These are phyloP conservation scores for Scomber scombrus DNA, from an alignment of 2,113 vertebrate species.

Conservation along the genomic window DNA sequence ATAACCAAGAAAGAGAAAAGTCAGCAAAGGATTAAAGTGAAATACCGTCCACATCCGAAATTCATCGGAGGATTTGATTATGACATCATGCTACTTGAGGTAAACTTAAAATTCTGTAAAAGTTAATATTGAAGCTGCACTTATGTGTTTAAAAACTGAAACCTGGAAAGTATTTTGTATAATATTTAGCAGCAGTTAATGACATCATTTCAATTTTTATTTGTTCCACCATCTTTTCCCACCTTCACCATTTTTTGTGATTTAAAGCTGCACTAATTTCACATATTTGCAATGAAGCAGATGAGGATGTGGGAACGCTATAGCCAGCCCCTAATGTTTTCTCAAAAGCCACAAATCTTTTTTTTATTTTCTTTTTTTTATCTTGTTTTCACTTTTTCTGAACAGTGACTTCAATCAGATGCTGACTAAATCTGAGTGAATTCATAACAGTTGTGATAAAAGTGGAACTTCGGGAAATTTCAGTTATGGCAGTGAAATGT, in stretches of 20 bases:
- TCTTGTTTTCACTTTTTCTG: too few species aligned
- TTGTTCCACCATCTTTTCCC: background rate
- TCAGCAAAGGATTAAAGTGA: constrained; percentile 70
- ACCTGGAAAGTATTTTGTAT: background rate
- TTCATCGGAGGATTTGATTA: background rate
- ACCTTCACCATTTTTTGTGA: too few species aligned
- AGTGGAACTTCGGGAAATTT: too few species aligned
- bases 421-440: too few species aligned
- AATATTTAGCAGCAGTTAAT: too few species aligned
- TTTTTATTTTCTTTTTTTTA: too few species aligned
- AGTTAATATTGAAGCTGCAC: background rate
- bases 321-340: too few species aligned
- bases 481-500: too few species aligned
- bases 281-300: constrained; percentile 13
- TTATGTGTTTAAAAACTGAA: background rate
- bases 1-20: constrained; percentile 56
- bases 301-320: background rate
- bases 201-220: background rate
- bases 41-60: constrained; percentile 35
- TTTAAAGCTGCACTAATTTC: background rate
- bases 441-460: too few species aligned
- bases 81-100: constrained; percentile 81
- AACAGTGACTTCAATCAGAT: too few species aligned
- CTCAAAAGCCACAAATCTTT: too few species aligned
- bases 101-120: constrained; percentile 32